These are phyloP conservation scores for Scomber colias DNA, from an alignment of 2,113 vertebrate genomes.

Conservation along the genomic window DNA sequence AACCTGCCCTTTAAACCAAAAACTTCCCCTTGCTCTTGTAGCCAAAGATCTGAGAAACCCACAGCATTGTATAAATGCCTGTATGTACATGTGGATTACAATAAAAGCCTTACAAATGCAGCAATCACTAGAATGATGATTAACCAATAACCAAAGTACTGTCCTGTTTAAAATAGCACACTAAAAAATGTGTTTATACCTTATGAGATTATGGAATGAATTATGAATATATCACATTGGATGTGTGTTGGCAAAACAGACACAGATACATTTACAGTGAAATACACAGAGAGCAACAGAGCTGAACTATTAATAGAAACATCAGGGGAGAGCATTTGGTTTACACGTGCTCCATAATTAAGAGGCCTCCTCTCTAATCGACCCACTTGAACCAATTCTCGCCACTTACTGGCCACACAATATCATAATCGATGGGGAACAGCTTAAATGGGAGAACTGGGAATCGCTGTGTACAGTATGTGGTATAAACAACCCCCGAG, in stretches of 20 bases:
- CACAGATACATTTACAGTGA: not conserved
- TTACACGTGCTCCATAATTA: constrained; percentile 42
- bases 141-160: not conserved
- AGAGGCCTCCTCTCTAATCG: constrained; percentile 34
- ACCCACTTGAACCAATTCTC: constrained; percentile 23
- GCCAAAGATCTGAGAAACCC: too few relatives aligned
- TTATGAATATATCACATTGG: too few relatives aligned
- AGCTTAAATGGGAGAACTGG: constrained; percentile 26
- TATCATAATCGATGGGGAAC: not conserved
- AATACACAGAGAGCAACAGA: not conserved
- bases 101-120: too few relatives aligned
- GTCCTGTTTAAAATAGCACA: too few relatives aligned
- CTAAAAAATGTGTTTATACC: not conserved
- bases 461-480: not conserved
- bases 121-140: too few relatives aligned
- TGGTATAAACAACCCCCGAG: not conserved
- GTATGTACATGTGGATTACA: too few relatives aligned
- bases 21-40: too few relatives aligned
- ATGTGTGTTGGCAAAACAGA: too few relatives aligned
- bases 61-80: too few relatives aligned
- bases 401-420: constrained; percentile 29
- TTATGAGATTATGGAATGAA: too few relatives aligned
- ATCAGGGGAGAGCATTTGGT: constrained; percentile 16
- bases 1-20: too few relatives aligned
- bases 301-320: constrained; percentile 44